A percentile compares a stretch with the other conserved stretches of the same genome.
These are phyloP conservation scores for Pagetopsis macropterus DNA, from an alignment of 2,797 vertebrate genomes.

Conservation along the genomic window DNA sequence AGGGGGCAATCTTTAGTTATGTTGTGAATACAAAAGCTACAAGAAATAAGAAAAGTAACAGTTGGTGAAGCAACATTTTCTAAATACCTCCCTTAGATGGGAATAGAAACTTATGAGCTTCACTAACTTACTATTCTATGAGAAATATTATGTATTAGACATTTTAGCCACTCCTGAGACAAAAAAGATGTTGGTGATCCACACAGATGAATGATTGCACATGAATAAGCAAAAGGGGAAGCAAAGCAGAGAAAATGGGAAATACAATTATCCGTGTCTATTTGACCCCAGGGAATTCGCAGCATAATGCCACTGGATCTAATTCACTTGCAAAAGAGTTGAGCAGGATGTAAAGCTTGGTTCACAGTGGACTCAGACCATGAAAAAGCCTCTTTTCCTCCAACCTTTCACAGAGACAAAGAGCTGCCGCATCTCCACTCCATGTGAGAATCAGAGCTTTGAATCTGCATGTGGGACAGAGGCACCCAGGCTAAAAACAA, in stretches of 20 bases:
- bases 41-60: slow-evolving; percentile 22
- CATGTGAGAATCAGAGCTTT: slow-evolving; percentile 52
- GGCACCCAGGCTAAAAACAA: slow-evolving; percentile 66
- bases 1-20: slow-evolving; percentile 11
- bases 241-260: slow-evolving; percentile 52
- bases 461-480: slow-evolving; percentile 67
- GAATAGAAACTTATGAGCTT: slow-evolving; percentile 2
- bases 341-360: slow-evolving; percentile 67
- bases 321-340: slow-evolving; percentile 75
- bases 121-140: background rate
- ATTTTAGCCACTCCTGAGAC: background rate
- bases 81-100: slow-evolving; percentile 9
- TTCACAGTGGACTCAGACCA: slow-evolving; percentile 70
- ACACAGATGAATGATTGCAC: slow-evolving; percentile 27
- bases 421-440: slow-evolving; percentile 68
- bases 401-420: slow-evolving; percentile 73
- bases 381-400: slow-evolving; percentile 73
- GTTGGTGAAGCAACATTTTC: background rate
- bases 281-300: slow-evolving; percentile 57
- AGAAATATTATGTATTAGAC: slow-evolving; percentile 15
- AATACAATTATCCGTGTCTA: slow-evolving; percentile 64
- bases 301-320: slow-evolving; percentile 62
- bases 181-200: slow-evolving; percentile 24
- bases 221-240: slow-evolving; percentile 26
- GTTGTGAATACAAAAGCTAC: slow-evolving; percentile 24